Conservation (phyloP, 2,113 vertebrate genomes). For the Pseudopipra pipra region DNA sequence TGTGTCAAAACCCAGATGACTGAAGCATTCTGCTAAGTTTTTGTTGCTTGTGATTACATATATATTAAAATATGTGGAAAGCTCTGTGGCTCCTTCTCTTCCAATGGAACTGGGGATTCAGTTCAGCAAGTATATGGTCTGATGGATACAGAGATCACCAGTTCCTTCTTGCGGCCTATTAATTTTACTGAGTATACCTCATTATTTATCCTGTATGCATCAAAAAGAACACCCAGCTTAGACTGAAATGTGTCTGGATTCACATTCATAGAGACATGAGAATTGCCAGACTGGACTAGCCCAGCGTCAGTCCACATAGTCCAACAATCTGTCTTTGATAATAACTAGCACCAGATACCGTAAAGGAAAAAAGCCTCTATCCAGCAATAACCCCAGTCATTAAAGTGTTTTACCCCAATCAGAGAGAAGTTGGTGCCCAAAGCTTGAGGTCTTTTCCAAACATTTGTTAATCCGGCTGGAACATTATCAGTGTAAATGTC, state of each 20-base stretch:
- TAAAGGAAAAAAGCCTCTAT: constrained; percentile 12
- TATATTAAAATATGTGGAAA: constrained; percentile 40
- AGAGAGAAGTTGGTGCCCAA: constrained; percentile 43
- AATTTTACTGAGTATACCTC: background rate
- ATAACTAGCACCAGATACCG: constrained; percentile 36
- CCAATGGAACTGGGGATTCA: background rate
- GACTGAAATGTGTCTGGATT: constrained; percentile 22
- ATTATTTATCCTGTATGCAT: background rate
- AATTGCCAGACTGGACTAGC: constrained; percentile 28
- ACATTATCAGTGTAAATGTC: constrained; percentile 49
- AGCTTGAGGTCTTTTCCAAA: constrained; percentile 51
- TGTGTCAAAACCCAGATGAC: constrained; percentile 8
- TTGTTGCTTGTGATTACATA: constrained; percentile 27
- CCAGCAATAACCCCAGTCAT: constrained; percentile 10
- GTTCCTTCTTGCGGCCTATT: background rate
- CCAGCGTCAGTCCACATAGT: background rate
- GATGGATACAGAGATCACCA: background rate
- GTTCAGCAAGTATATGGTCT: background rate
- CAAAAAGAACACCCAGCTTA: background rate
- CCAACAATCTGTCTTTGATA: constrained; percentile 50
- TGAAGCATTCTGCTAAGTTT: constrained; percentile 20
- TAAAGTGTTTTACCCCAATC: constrained; percentile 26
- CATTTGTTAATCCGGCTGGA: constrained; percentile 50
- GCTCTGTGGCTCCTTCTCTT: background rate
- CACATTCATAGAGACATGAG: constrained; percentile 1